Evolutionary conservation across 2,797 vertebrate species (phyloP), one percentile per base, ranked within the genome.

Genomic region (Micrastur ruficollis): DNA sequence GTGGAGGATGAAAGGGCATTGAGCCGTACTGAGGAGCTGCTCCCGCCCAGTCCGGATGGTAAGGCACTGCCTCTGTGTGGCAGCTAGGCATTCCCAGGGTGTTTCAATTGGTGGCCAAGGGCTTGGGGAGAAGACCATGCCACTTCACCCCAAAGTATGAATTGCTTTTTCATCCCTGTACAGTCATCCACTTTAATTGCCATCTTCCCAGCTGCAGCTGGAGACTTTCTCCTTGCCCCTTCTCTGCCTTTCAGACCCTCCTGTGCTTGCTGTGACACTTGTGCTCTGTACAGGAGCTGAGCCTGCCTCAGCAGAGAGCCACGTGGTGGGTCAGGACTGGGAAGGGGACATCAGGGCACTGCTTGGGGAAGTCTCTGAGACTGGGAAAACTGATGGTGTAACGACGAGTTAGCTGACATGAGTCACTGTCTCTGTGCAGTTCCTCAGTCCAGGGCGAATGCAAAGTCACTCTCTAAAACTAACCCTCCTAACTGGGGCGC

Each of bases 1-100:
- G 97, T 96, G 84, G 98, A 98, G 52, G 87, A 94, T 16, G 85
- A 44, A 73, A 97, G 76, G 40, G 18, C 40, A 8, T 71, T 74
- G 62, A 97, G 73, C 91, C 89, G 65, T 47, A 72, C 81, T 5
- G 14, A 11, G 40, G 95, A 81, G 31, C 44, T 15, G 8, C 22
- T 56, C 5, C 27, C 26, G 0, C 3, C 34, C 5, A 14, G 11
- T 38, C 10, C 52, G 47, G 84, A 59, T 36, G 22, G 97, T 97
- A 79, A 52, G 53, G 8, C 18, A 20, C 34, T 8, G 8, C 18
- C n/a, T 73, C 15, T 73, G 23, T 6, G 21, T 32, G 59, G 50
- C 15, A 53, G 16, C n/a, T 58, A 42, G 26, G n/a, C 14, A 8
- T 79, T 50, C 31, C n/a, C 0, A 0, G 42, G 13, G 9, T 62